Percentiles rank a stretch among this genome's conserved stretches.
Evolutionary conservation across 2,113 vertebrate genomes (phyloP).

Genomic region (Antechinus flavipes): DNA sequence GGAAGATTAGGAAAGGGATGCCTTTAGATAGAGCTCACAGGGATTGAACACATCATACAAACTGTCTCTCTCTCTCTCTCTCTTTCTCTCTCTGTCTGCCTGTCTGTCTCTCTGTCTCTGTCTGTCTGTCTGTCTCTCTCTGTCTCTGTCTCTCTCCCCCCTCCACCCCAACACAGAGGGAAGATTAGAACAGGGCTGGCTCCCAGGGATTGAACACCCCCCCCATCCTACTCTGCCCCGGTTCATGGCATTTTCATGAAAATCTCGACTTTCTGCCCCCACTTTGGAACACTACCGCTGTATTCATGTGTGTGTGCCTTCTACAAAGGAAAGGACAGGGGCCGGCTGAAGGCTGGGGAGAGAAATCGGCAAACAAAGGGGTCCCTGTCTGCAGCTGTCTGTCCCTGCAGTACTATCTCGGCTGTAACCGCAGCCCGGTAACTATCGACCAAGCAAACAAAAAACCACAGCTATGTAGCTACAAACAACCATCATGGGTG

Average conservation of each 20-base stretch:
- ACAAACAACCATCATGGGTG: not conserved
- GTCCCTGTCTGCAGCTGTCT: slow-evolving; percentile 14
- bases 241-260: not conserved
- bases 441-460: slow-evolving; percentile 11
- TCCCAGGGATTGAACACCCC: no score
- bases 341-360: not conserved
- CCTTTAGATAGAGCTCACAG: no score
- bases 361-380: not conserved
- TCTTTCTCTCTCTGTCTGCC: no score
- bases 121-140: no score
- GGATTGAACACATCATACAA: not conserved
- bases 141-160: no score
- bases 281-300: not conserved
- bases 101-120: no score
- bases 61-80: not conserved
- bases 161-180: no score
- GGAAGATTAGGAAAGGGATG: no score
- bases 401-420: not conserved
- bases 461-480: slow-evolving; percentile 15
- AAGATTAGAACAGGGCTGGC: no score
- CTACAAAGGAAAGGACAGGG: not conserved
- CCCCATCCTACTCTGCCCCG: not conserved
- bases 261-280: not conserved
- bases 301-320: not conserved
- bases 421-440: not conserved